Base-by-base conservation (phyloP, 2,888 invertebrate genomes). In the Heteromurus nitidus region DNA sequence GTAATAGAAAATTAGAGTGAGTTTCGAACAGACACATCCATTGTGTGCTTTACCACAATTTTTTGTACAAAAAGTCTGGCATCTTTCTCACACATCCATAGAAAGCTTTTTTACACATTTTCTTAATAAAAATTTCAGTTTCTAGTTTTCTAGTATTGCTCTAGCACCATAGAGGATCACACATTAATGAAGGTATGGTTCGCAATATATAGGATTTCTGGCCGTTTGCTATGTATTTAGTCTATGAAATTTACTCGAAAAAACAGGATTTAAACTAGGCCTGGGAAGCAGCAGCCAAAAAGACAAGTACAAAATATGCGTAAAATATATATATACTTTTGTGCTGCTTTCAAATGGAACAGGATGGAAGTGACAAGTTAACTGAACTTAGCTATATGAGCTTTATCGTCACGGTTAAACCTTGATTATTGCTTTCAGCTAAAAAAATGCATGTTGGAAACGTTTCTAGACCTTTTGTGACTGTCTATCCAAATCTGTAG, bases 361-460 rank as follows among this genome's bases (percentile, higher is more conserved):
- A 55, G 22, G 3, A 55, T 7, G 60, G 18, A 68, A n/a, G n/a
- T n/a, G n/a, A n/a, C n/a, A n/a, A n/a, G 76, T 76, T 67, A 76
- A 68, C 76, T 76, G 58, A 67, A 60, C 58, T 60, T 28, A 58
- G 22, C 18, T 44, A n/a, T 7, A 60, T 26, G n/a, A 24, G 26
- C 47, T 36, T 5, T n/a, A 47, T 36, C 24, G 36, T 44, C 26
- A 65, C 36, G 28, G n/a, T 72, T 58, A 60, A 44, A 72, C 44
- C 44, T 58, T 70, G 70, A 72, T 72, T 72, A 26, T 30, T 42
- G 31, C n/a, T n/a, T n/a, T n/a, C n/a, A n/a, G n/a, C n/a, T n/a
- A n/a, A n/a, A n/a, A n/a, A n/a, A n/a, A n/a, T n/a, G n/a, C n/a
- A n/a, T n/a, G n/a, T n/a, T n/a, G n/a, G n/a, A n/a, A n/a, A n/a